Evolutionary conservation across 1,140 invertebrate genomes (phyloP), one percentile per base, ranked within the genome.

Genomic region (Drosophila yakuba): DNA sequence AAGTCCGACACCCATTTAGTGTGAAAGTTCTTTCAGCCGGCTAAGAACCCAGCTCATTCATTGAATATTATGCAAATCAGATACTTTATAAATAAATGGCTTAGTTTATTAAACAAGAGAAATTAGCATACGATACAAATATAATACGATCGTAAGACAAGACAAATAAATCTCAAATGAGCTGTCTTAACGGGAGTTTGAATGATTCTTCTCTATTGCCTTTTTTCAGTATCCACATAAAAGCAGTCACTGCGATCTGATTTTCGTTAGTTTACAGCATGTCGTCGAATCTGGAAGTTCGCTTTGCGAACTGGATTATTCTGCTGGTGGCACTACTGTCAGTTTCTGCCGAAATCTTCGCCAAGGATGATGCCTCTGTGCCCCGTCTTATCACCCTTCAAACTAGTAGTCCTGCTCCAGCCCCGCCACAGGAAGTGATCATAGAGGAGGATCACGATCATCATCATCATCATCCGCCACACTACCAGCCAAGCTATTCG

Each of bases 31-130:
- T 35, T 32, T 51, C 28, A 51, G 11, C 47, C 0, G 25, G 1
- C n/a, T 51, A 51, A 51, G n/a, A 51, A 32, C 71, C 56, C 61
- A 4, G 17, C 35, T 58, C 73, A 64, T 75, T 76, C 73, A 76
- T 67, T 76, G 41, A 76, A 38, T 76, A 67, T 59, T 67, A 76
- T 76, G 73, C 61, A 76, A 76, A 76, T 76, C 25, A 23, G 36
- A 51, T 15, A 52, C 45, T 51, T 67, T 48, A 75, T 41, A 54
- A 75, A 76, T 59, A 57, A 54, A 58, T 71, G 64, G 51, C 68
- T 71, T 72, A 43, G 68, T 72, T 71, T 72, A 71, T 50, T 48
- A 58, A 71, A 72, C 51, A 71, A 50, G 68, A 15, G 64, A 23
- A 2, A 71, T 72, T 72, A 48, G 66, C 68, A 72, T 72, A 58